phyloP scores from a whole-genome alignment of 2,113 vertebrate species.

The Cricetomys ansorgei region DNA sequence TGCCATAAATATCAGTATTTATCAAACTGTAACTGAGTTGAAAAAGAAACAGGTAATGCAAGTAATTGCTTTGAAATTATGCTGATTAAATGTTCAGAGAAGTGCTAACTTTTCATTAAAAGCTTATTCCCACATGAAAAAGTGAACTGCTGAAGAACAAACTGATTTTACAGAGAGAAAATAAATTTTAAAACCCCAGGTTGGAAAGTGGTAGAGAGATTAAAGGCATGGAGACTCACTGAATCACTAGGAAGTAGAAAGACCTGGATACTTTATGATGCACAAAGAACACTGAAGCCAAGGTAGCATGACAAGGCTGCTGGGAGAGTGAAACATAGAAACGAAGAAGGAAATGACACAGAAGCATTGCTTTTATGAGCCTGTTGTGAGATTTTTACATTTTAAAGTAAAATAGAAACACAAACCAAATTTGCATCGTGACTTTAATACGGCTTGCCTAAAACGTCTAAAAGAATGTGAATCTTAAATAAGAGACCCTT shows the following conservation, averaged over 20 bases:
- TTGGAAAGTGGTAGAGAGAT: background rate
- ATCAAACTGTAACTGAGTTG: background rate
- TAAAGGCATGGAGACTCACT: background rate
- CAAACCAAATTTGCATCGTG: background rate
- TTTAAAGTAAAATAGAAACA: background rate
- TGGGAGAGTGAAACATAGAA: background rate
- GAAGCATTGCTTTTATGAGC: background rate
- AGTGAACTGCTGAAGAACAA: background rate
- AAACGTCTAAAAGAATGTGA: background rate
- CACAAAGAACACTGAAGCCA: background rate
- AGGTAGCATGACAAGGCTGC: background rate
- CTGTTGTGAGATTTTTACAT: background rate
- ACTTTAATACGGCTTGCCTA: background rate
- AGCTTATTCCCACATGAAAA: background rate
- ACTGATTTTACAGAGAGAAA: background rate
- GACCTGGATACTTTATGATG: background rate
- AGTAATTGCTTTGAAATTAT: background rate
- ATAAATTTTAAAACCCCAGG: background rate
- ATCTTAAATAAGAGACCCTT: background rate
- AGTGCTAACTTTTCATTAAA: background rate
- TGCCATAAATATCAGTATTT: background rate
- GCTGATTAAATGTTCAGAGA: background rate
- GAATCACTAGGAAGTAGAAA: background rate
- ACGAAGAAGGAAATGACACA: background rate
- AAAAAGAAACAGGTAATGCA: background rate